These are phyloP conservation scores for Platysternon megacephalum DNA, from an alignment of 2,113 vertebrate genomes.

Conservation along the genomic window DNA sequence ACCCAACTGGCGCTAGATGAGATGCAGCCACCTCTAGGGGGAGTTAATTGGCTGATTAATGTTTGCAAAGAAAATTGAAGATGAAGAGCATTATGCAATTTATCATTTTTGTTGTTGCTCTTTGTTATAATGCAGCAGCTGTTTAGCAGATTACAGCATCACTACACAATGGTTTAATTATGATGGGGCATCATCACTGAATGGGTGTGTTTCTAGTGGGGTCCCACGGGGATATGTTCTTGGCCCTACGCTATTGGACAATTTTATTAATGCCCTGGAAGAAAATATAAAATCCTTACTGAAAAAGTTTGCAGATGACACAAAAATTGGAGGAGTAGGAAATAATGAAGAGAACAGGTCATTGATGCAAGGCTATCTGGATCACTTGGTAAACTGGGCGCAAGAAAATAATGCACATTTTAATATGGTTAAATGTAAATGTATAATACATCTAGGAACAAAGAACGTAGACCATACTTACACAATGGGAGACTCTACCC, in stretches of 20 bases:
- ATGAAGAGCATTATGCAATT: neutral
- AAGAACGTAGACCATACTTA: neutral
- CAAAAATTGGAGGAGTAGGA: neutral
- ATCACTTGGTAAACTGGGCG: neutral
- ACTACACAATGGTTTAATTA: neutral
- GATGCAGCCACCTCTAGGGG: slow-evolving; percentile 2
- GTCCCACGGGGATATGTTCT: neutral
- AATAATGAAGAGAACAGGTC: neutral
- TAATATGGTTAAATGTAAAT: neutral
- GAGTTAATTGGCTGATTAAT: neutral
- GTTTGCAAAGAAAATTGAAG: neutral
- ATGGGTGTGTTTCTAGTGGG: neutral
- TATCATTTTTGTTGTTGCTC: neutral
- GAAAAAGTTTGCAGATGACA: neutral
- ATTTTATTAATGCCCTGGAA: neutral
- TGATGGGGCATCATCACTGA: neutral
- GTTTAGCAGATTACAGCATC: neutral
- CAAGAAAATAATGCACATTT: neutral
- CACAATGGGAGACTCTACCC: neutral
- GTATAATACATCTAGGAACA: neutral
- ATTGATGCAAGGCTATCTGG: neutral
- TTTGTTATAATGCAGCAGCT: fast-evolving
- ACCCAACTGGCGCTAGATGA: fast-evolving
- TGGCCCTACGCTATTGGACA: neutral
- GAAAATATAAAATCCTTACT: neutral